Evolutionary conservation across 2,888 invertebrate genomes (phyloP).

Genomic region (Amblyjoppa proteus): DNA sequence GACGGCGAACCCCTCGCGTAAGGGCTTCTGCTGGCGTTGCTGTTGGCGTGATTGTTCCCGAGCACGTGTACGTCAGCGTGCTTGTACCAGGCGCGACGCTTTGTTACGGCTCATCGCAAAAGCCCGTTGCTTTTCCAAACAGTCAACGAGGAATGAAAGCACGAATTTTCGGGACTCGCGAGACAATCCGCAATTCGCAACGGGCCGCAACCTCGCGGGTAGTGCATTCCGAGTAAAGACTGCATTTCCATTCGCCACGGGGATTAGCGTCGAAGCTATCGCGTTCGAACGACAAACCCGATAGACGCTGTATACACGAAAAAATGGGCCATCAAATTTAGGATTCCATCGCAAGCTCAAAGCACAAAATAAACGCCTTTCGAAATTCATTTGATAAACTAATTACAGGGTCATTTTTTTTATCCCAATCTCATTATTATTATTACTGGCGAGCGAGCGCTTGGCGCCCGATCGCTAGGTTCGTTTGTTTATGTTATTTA

Average conservation of each 20-base stretch:
- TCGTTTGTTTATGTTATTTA: too few relatives aligned
- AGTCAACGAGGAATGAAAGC: constrained; percentile 5
- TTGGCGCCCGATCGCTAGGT: too few relatives aligned
- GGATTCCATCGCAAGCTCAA: too few relatives aligned
- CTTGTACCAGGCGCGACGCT: constrained; percentile 6
- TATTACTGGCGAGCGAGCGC: too few relatives aligned
- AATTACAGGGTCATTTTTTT: too few relatives aligned
- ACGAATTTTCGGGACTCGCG: not conserved
- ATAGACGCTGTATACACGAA: not conserved
- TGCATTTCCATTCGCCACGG: not conserved
- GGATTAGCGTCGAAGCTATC: not conserved
- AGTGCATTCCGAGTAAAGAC: not conserved
- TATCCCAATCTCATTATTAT: too few relatives aligned
- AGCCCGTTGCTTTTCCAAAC: not conserved
- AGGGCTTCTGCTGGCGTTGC: constrained; percentile 9
- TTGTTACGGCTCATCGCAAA: constrained; percentile 15
- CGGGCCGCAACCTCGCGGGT: not conserved
- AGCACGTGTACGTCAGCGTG: constrained; percentile 31
- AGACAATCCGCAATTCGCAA: not conserved
- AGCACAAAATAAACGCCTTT: too few relatives aligned
- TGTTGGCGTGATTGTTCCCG: constrained; percentile 24
- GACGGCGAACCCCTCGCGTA: constrained; percentile 10
- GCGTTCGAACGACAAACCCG: not conserved
- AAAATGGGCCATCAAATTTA: not conserved
- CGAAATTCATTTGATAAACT: too few relatives aligned